Conservation (phyloP, 2,113 vertebrate genomes). For the Gambusia holbrooki region DNA sequence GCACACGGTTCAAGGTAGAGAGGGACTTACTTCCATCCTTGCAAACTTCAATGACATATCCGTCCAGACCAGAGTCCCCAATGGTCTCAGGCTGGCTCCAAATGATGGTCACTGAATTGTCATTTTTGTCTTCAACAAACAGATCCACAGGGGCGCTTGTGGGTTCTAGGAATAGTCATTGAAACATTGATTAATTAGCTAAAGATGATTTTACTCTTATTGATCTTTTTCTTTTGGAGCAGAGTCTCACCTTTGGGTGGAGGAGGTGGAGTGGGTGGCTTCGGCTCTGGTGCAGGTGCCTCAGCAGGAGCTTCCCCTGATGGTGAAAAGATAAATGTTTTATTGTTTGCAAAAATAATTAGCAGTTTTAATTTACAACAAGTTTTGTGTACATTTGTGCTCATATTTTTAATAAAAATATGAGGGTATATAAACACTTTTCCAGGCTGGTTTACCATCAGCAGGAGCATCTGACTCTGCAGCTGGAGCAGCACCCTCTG, state of each 20-base stretch:
- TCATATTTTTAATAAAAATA: neutral
- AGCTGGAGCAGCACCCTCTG: slow-evolving; percentile 49
- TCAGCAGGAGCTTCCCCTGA: slow-evolving; percentile 73
- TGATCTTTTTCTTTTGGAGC: neutral
- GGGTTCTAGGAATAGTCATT: slow-evolving; percentile 74
- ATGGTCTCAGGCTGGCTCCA: slow-evolving; percentile 89
- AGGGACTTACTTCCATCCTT: slow-evolving; percentile 89
- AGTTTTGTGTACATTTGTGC: neutral
- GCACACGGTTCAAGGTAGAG: slow-evolving; percentile 10
- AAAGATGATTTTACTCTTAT: neutral
- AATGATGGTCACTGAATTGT: slow-evolving; percentile 85
- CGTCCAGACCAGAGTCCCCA: slow-evolving; percentile 83
- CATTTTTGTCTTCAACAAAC: slow-evolving; percentile 87
- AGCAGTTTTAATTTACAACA: slow-evolving; percentile 17
- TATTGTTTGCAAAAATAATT: slow-evolving; percentile 23
- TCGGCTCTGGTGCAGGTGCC: slow-evolving; percentile 70
- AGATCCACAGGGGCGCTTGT: slow-evolving; percentile 86
- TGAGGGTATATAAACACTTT: slow-evolving; percentile 2
- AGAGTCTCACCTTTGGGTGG: slow-evolving; percentile 75
- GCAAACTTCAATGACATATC: slow-evolving; percentile 88
- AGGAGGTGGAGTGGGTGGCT: slow-evolving; percentile 76
- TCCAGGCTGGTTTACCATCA: slow-evolving; percentile 48
- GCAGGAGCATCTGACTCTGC: slow-evolving; percentile 42
- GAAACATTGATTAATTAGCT: neutral
- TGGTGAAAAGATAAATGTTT: slow-evolving; percentile 63